phyloP scores from a whole-genome alignment of 1,140 invertebrate species.

The Tetragnatha versicolor region DNA sequence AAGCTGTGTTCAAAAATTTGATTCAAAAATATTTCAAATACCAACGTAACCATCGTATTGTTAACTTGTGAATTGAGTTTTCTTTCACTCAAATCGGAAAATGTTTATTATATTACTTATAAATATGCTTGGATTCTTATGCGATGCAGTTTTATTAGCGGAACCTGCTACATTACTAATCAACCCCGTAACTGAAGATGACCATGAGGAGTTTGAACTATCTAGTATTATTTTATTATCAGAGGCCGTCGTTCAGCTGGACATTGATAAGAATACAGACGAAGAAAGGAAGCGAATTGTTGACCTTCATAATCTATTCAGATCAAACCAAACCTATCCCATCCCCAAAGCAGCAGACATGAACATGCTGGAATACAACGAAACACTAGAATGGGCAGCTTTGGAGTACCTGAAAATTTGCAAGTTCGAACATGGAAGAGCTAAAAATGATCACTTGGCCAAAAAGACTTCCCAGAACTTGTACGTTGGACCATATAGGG shows the following conservation, averaged over 20 bases:
- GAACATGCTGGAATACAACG: not conserved
- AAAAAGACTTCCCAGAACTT: not conserved
- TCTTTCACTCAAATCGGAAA: no score
- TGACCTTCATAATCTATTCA: not conserved
- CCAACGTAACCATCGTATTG: no score
- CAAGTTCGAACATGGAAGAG: not conserved
- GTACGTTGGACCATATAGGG: not conserved
- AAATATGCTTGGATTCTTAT: no score
- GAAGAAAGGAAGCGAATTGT: not conserved
- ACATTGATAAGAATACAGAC: not conserved
- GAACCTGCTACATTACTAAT: not conserved
- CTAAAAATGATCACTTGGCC: not conserved
- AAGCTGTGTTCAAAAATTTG: no score
- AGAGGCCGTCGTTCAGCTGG: not conserved
- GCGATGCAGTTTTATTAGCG: no score
- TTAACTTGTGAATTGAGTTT: no score
- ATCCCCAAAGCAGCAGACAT: not conserved
- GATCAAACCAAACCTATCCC: not conserved
- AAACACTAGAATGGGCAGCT: not conserved
- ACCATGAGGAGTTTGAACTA: not conserved
- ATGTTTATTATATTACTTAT: no score
- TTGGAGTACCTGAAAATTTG: not conserved
- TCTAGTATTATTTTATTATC: not conserved
- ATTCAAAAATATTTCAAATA: no score
- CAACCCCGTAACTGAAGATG: not conserved